Percentiles rank a stretch among this genome's conserved stretches.
Conservation (phyloP, 2,888 invertebrate species). For the Tinea semifulvella region DNA sequence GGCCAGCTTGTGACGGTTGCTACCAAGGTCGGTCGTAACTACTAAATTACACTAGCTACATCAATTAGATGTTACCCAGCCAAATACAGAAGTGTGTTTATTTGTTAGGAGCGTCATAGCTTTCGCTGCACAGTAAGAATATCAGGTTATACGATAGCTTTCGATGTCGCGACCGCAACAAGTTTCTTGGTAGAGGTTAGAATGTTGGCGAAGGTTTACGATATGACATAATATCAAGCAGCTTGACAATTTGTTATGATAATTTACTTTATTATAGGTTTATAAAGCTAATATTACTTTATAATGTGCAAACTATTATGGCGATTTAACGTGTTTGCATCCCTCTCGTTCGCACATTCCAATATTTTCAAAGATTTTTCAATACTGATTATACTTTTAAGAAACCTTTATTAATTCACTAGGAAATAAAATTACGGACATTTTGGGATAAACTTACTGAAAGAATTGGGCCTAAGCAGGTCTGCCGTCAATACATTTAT, state of each 20-base stretch:
- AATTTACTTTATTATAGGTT: not conserved
- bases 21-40: constrained; percentile 35
- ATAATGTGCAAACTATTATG: not conserved
- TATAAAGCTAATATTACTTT: not conserved
- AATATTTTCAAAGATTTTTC: too few species aligned
- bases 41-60: constrained; percentile 13
- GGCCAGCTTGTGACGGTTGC: constrained; percentile 23
- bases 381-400: too few species aligned
- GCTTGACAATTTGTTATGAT: not conserved
- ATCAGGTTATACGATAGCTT: constrained; percentile 2
- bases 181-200: not conserved
- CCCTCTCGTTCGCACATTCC: too few species aligned
- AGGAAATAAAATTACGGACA: too few species aligned
- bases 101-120: not conserved
- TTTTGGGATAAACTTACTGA: too few species aligned
- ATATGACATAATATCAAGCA: not conserved
- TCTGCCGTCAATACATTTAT: too few species aligned
- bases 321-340: too few species aligned
- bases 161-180: not conserved
- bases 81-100: not conserved
- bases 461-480: too few species aligned
- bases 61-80: constrained; percentile 5
- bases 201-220: not conserved
- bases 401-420: too few species aligned
- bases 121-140: not conserved